Evolutionary conservation across 1,140 invertebrate genomes (phyloP), one percentile per base, ranked within the genome.

Genomic region (Drosophila mauritiana): DNA sequence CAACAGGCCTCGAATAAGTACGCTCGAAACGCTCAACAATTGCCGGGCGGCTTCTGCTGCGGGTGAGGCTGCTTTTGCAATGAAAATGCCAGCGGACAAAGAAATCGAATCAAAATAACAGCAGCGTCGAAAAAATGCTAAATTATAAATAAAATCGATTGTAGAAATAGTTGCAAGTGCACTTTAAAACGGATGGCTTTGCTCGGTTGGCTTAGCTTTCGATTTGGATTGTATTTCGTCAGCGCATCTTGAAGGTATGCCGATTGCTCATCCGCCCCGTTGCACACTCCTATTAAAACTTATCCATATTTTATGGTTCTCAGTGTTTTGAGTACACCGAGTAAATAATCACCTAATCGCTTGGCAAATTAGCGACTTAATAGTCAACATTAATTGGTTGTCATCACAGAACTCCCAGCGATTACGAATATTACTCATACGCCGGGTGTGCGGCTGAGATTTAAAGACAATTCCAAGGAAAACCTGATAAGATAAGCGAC

Each of bases 161-260:
- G 43, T 85, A 80, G 34, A 83, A 83, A 83, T 83, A 83, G 81
- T 59, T 85, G 53, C 51, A 63, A n/a, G 36, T 86, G 83, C 83
- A 83, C 84, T 83, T 84, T 80, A 72, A 65, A 65, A 83, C 64
- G 48, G 53, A 61, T 64, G 49, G 54, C 25, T 64, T 40, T 53
- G 58, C 58, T 65, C 42, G 54, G 65, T 64, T 74, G 53, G 68
- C 54, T 70, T 78, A 72, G 76, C 81, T 86, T 85, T 85, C 82
- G 59, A 74, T 65, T 78, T 53, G 39, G 22, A 58, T 48, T 42
- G 42, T 57, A 46, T 46, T 61, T 39, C 48, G 36, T 49, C 51
- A 42, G 43, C 36, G 45, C 61, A 53, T 39, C 34, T 61, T 22
- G 46, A 36, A 8, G 36, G 25, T 61, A 51, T 57, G 36, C 1